Evolutionary conservation across 2,797 vertebrate species (phyloP).

Genomic region (Molossus alvarezi): DNA sequence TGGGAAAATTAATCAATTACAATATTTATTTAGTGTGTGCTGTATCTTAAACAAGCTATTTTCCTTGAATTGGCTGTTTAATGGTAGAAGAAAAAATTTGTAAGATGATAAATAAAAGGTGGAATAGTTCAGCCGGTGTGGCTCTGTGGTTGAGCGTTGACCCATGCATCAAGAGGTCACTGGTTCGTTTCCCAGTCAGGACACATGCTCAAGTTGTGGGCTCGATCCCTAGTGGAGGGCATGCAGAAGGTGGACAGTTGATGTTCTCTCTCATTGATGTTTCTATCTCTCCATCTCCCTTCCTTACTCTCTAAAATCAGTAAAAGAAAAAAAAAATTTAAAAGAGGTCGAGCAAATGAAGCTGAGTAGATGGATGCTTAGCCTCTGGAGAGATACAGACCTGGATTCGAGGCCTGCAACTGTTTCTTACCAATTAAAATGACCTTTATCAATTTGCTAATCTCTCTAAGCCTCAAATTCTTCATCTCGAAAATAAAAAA

Average conservation of each 20-base stretch:
- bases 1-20: neutral
- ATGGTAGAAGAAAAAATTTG: neutral
- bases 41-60: neutral
- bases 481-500: neutral
- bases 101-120: neutral
- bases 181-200: too few species aligned
- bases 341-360: neutral
- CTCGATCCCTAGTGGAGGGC: too few species aligned
- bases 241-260: too few species aligned
- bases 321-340: neutral
- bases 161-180: too few species aligned
- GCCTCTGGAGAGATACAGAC: neutral
- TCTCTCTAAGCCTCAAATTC: neutral
- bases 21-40: neutral
- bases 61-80: neutral
- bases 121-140: neutral
- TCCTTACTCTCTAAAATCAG: too few species aligned
- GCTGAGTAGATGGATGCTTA: neutral
- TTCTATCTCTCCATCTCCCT: too few species aligned
- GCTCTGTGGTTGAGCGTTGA: too few species aligned
- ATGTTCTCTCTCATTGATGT: too few species aligned
- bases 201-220: too few species aligned
- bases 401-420: neutral
- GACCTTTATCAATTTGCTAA: neutral
- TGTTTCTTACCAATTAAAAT: conserved; percentile 26